Percentiles rank a stretch among this genome's conserved stretches.
These are phyloP conservation scores for Meteorus cinctellus DNA, from an alignment of 2,888 invertebrate species.

Conservation along the genomic window DNA sequence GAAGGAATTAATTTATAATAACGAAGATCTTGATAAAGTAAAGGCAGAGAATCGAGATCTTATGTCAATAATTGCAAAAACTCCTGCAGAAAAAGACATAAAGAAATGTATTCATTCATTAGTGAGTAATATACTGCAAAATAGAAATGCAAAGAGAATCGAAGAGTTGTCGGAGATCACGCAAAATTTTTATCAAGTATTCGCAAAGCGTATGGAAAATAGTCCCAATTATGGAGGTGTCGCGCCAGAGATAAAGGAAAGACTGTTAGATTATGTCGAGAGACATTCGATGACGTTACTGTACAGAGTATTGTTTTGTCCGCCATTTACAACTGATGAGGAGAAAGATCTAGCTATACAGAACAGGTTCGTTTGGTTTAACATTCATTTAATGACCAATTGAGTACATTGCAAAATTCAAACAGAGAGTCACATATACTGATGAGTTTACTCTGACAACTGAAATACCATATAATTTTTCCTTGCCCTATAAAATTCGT, in stretches of 20 bases:
- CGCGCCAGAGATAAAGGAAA: slow-evolving; percentile 77
- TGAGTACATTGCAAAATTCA: no score
- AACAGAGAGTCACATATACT: no score
- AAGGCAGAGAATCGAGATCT: slow-evolving; percentile 71
- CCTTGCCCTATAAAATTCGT: neutral
- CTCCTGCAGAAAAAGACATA: slow-evolving; percentile 77
- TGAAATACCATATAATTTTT: no score
- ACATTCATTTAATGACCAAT: neutral
- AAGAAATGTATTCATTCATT: slow-evolving; percentile 81
- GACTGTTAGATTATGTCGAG: slow-evolving; percentile 93
- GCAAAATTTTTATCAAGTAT: slow-evolving; percentile 91
- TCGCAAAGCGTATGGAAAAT: slow-evolving; percentile 84
- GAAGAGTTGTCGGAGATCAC: slow-evolving; percentile 93
- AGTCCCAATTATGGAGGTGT: slow-evolving; percentile 77
- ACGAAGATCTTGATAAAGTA: slow-evolving; percentile 75
- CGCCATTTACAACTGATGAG: slow-evolving; percentile 91
- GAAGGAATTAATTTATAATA: slow-evolving; percentile 71
- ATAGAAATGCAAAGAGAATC: slow-evolving; percentile 78
- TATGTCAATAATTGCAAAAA: slow-evolving; percentile 61
- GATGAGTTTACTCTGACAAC: neutral
- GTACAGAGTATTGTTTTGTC: slow-evolving; percentile 92
- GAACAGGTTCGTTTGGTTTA: slow-evolving; percentile 75
- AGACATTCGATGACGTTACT: slow-evolving; percentile 93
- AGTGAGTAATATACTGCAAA: slow-evolving; percentile 79
- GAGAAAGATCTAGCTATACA: slow-evolving; percentile 95